phyloP scores from a whole-genome alignment of 2,888 invertebrate species.

The Rhingia rostrata region DNA sequence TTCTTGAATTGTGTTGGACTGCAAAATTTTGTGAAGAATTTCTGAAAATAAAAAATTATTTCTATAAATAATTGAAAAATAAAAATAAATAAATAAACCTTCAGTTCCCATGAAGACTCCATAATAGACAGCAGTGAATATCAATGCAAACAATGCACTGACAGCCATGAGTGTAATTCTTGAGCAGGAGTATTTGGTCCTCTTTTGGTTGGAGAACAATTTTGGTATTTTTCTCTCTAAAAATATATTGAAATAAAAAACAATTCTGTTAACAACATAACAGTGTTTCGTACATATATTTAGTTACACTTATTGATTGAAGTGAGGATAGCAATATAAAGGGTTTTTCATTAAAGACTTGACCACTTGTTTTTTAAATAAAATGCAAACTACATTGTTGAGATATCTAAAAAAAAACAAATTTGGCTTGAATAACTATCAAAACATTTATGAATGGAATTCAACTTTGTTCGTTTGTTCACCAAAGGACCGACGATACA shows the following conservation, averaged over 20 bases:
- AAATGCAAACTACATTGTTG: no score
- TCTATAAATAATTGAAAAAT: background rate
- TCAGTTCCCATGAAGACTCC: slow-evolving; percentile 38
- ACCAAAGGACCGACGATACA: no score
- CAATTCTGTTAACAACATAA: no score
- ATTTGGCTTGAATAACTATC: no score
- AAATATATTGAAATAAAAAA: background rate
- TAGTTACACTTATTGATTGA: no score
- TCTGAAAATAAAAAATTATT: slow-evolving; percentile 10
- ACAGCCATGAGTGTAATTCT: slow-evolving; percentile 8
- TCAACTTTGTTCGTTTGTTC: no score
- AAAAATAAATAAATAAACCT: slow-evolving; percentile 10
- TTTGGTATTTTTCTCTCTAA: background rate
- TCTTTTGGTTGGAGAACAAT: background rate
- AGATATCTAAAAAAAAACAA: no score
- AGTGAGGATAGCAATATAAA: no score
- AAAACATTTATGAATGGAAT: no score
- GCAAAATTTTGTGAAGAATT: slow-evolving; percentile 15
- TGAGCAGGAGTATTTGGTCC: background rate
- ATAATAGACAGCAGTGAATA: slow-evolving; percentile 40
- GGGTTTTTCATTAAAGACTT: no score
- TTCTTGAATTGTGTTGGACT: background rate
- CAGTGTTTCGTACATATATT: no score
- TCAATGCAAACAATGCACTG: slow-evolving; percentile 5
- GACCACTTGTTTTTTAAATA: no score